These are phyloP conservation scores for Apis laboriosa DNA, from an alignment of 1,140 invertebrate species.

Conservation along the genomic window DNA sequence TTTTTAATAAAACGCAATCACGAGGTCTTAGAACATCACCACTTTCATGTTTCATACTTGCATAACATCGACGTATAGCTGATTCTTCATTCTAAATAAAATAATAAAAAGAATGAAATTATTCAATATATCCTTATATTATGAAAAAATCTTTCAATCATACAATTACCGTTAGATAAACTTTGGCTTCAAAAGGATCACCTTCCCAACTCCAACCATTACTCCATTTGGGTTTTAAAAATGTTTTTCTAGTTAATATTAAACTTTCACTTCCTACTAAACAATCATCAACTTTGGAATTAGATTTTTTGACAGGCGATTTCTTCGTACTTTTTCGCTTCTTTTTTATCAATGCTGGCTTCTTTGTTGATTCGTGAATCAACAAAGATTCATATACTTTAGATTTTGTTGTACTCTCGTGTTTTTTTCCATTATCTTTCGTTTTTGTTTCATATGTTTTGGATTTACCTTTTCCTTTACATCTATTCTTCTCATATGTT, in stretches of 20 bases:
- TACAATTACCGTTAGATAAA: conserved; percentile 91
- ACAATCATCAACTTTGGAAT: conserved; percentile 69
- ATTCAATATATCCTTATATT: neutral
- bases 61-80: conserved; percentile 90
- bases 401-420: conserved; percentile 53
- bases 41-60: conserved; percentile 92
- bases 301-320: conserved; percentile 54
- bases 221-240: conserved; percentile 88
- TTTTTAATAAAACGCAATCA: conserved; percentile 94
- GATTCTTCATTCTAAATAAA: conserved; percentile 89
- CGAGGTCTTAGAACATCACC: conserved; percentile 92
- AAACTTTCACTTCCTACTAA: conserved; percentile 69
- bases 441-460: conserved; percentile 58
- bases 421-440: conserved; percentile 56
- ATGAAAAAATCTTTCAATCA: neutral
- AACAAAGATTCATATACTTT: conserved; percentile 60
- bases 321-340: conserved; percentile 72
- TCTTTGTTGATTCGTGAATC: conserved; percentile 64
- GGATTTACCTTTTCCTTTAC: conserved; percentile 73
- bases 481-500: conserved; percentile 69
- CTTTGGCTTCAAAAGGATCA: conserved; percentile 89
- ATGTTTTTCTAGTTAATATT: conserved; percentile 74
- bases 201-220: conserved; percentile 97
- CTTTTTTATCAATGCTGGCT: conserved; percentile 66
- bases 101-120: conserved; percentile 11